Conservation (phyloP, 2,888 invertebrate species). For the Parnassius mnemosyne region DNA sequence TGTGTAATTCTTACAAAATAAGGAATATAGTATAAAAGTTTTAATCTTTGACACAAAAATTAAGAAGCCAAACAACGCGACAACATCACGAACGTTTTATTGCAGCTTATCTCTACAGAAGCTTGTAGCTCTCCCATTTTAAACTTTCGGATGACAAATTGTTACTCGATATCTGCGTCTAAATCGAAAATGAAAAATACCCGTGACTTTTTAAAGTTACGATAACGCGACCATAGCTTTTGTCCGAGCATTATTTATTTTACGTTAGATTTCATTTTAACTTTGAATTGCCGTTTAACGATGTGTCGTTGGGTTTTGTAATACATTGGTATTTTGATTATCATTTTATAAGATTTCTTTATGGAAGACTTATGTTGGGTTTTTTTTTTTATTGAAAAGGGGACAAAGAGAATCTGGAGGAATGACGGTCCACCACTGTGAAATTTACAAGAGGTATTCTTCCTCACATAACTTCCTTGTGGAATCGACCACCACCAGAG, state of each 20-base stretch:
- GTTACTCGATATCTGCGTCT: slow-evolving; percentile 31
- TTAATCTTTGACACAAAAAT: slow-evolving; percentile 50
- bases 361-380: too few relatives aligned
- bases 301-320: slow-evolving; percentile 4
- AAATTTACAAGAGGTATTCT: too few relatives aligned
- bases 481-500: too few relatives aligned
- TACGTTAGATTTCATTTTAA: slow-evolving; percentile 12
- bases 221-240: slow-evolving; percentile 11
- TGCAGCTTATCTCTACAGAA: slow-evolving; percentile 61
- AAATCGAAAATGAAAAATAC: slow-evolving; percentile 19
- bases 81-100: slow-evolving; percentile 36
- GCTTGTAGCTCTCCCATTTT: slow-evolving; percentile 40
- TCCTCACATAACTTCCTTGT: too few relatives aligned
- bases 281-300: slow-evolving; percentile 3
- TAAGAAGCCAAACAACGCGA: slow-evolving; percentile 44
- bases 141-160: slow-evolving; percentile 43
- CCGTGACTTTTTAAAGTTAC: slow-evolving; percentile 19
- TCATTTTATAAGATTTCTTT: neutral
- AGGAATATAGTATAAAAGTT: slow-evolving; percentile 8
- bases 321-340: slow-evolving; percentile 17
- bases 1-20: too few relatives aligned
- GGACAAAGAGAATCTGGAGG: too few relatives aligned
- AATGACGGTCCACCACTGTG: too few relatives aligned
- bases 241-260: slow-evolving; percentile 11
- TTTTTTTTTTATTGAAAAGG: too few relatives aligned